Percentiles rank a stretch among this genome's conserved stretches.
Evolutionary conservation across 2,113 vertebrate species (phyloP).

Genomic region (Amphiprion ocellaris): DNA sequence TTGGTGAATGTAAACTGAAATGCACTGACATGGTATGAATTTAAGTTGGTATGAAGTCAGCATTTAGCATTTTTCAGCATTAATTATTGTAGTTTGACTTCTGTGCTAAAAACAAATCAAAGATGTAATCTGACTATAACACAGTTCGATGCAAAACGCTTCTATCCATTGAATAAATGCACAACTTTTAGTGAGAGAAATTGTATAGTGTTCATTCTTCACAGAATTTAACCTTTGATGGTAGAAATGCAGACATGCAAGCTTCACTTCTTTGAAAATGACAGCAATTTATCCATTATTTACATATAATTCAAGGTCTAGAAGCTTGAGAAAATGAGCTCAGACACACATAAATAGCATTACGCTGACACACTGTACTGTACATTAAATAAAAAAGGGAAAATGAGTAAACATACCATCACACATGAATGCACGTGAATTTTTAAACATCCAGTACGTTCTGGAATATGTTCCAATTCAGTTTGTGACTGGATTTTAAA

Average conservation of each 20-base stretch:
- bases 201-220: constrained; percentile 13
- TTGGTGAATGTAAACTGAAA: constrained; percentile 33
- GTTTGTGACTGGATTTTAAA: too few species aligned
- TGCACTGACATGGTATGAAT: constrained; percentile 3
- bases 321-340: neutral
- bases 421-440: neutral
- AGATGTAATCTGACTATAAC: too few species aligned
- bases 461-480: too few species aligned
- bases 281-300: neutral
- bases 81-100: constrained; percentile 15
- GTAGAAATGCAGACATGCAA: neutral
- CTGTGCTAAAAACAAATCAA: constrained; percentile 37
- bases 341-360: neutral
- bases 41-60: neutral
- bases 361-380: neutral
- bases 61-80: neutral
- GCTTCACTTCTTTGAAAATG: neutral
- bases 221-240: neutral
- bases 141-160: constrained; percentile 31
- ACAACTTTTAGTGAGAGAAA: constrained; percentile 32
- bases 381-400: neutral
- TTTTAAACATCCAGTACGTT: too few species aligned
- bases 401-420: neutral
- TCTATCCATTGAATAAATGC: constrained; percentile 53
- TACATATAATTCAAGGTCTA: neutral